Evolutionary conservation across 1,140 invertebrate species (phyloP).

Genomic region (Sycophila sp.): DNA sequence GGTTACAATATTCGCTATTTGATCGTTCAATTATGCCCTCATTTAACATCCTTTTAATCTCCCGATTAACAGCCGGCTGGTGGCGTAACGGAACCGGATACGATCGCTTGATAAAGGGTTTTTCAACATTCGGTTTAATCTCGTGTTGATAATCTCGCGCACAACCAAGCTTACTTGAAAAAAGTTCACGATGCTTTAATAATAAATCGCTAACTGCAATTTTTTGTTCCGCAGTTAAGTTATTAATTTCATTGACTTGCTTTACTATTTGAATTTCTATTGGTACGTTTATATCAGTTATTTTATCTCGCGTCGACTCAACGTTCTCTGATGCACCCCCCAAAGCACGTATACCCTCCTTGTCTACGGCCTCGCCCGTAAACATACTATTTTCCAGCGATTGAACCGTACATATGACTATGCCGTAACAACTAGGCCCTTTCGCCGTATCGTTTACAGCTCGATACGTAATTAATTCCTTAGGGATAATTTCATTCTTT

Average conservation of each 20-base stretch:
- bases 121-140: not conserved
- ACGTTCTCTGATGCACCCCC: too few species aligned
- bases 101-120: not conserved
- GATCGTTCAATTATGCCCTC: constrained; percentile 42
- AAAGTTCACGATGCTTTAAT: not conserved
- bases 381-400: too few species aligned
- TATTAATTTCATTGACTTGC: not conserved
- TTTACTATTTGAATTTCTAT: not conserved
- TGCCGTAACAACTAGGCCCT: too few species aligned
- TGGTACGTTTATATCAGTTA: too few species aligned
- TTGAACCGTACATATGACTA: too few species aligned
- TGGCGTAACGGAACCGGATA: constrained; percentile 42
- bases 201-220: not conserved
- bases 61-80: not conserved
- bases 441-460: too few species aligned
- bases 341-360: too few species aligned
- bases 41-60: constrained; percentile 34
- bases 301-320: too few species aligned
- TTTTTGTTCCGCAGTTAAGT: not conserved
- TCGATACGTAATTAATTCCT: too few species aligned
- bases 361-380: too few species aligned
- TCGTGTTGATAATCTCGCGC: not conserved
- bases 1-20: constrained; percentile 50
- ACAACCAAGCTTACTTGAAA: not conserved
- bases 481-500: not conserved